Base-by-base conservation (phyloP, 2,113 vertebrate genomes). In the Candoia aspera region DNA sequence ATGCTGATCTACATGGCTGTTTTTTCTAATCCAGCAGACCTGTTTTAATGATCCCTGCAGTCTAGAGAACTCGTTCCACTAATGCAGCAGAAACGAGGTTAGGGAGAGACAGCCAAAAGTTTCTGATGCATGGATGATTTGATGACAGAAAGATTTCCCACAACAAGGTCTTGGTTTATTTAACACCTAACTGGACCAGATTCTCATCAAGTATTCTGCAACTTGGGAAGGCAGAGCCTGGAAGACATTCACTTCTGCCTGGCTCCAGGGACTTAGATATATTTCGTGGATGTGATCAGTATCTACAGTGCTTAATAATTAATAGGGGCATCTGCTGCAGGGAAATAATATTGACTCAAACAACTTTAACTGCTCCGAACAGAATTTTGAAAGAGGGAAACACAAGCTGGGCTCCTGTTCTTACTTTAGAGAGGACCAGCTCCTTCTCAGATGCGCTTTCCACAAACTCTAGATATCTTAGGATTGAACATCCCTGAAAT, bases 181-280 rank as follows among this genome's bases (percentile, higher is more conserved):
- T 89, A 94, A 94, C 46, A 84, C 3, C 17, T 91, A 46, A 85
- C 55, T 94, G 95, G 90, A 93, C 5, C 93, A 93, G 94, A 87
- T 92, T 92, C 93, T 96, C 94, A 88, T 84, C 19, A 92, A 94
- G 90, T 90, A 94, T 79, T 95, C 54, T 87, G 9, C 49, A 55
- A 46, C 54, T 42, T 1, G 0, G 90, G 90, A 92, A 94, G 91
- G 86, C 58, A 93, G n/a, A 84, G 85, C 73, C 8, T 89, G 90
- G 12, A 86, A 73, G 13, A 92, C 94, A 79, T 94, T 94, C 46
- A 89, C 90, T 93, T n/a, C 21, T 93, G 57, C 33, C 53, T 73
- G 12, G 11, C 84, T 89, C 73, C n/a, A 42, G 89, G 42, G 64
- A 88, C n/a, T 55, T 2, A 59, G 2, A 91, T 29, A 11, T 93